phyloP scores from a whole-genome alignment of 2,797 vertebrate genomes.

The Anableps anableps region DNA sequence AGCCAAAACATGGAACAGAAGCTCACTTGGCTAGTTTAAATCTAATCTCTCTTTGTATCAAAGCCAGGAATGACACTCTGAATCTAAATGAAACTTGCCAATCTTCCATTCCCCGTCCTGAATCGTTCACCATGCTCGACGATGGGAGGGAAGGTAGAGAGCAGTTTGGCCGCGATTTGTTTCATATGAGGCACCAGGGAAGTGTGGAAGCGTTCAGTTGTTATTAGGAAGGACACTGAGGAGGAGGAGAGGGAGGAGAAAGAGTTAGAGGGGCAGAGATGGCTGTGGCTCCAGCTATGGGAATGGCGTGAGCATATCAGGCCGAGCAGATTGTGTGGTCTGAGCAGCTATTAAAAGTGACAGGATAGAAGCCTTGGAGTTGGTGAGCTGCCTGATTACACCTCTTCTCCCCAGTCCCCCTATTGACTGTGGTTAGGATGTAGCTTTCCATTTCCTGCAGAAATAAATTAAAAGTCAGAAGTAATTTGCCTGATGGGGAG shows the following conservation, averaged over 20 bases:
- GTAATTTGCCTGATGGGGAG: slow-evolving; percentile 97
- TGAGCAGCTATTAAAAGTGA: slow-evolving; percentile 96
- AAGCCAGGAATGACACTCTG: slow-evolving; percentile 51
- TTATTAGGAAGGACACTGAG: slow-evolving; percentile 85
- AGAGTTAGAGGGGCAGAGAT: slow-evolving; percentile 48
- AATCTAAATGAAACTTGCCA: slow-evolving; percentile 69
- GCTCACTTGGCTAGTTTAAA: slow-evolving; percentile 55
- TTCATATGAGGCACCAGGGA: slow-evolving; percentile 53
- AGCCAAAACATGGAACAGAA: slow-evolving; percentile 41
- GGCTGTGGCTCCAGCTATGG: slow-evolving; percentile 73
- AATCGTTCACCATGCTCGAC: slow-evolving; percentile 35
- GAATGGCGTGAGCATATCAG: slow-evolving; percentile 87
- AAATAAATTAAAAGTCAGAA: slow-evolving; percentile 99
- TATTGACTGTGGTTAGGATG: slow-evolving; percentile 97
- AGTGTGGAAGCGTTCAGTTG: slow-evolving; percentile 81
- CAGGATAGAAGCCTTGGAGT: slow-evolving; percentile 88
- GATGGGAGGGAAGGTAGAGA: slow-evolving; percentile 32
- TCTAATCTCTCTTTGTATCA: slow-evolving; percentile 58
- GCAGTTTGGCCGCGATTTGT: slow-evolving; percentile 62
- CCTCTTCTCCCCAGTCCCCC: slow-evolving; percentile 86
- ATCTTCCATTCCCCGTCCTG: slow-evolving; percentile 50
- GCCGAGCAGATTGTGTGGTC: slow-evolving; percentile 90
- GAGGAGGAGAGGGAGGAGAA: slow-evolving; percentile 51
- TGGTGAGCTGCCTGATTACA: slow-evolving; percentile 93
- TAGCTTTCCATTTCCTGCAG: slow-evolving; percentile 98